Conservation (phyloP, 2,113 vertebrate species). For the Dicaeum eximium region DNA sequence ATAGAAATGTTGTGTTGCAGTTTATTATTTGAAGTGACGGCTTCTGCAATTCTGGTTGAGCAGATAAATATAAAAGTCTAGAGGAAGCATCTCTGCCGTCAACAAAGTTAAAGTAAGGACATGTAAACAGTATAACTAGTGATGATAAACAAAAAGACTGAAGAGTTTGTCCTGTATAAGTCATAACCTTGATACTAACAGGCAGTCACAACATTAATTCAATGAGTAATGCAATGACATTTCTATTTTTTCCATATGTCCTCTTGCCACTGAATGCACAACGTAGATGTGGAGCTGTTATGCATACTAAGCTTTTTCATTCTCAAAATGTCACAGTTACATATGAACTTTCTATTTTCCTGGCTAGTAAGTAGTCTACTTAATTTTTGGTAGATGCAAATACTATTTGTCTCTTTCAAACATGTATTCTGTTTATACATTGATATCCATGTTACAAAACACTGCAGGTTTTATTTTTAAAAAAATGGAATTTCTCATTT, state of each 20-base stretch:
- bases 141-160: not conserved
- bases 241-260: constrained; percentile 17
- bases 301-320: constrained; percentile 1
- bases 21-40: not conserved
- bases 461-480: not conserved
- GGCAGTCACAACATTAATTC: constrained; percentile 6
- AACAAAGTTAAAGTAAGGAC: constrained; percentile 1
- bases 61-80: not conserved
- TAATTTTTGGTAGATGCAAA: not conserved
- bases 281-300: not conserved
- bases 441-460: not conserved
- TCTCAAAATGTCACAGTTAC: constrained; percentile 21
- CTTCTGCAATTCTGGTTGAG: not conserved
- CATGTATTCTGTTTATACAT: not conserved
- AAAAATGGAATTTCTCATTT: not conserved
- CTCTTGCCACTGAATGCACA: not conserved
- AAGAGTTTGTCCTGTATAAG: not conserved
- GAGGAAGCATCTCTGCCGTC: not conserved
- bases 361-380: not conserved
- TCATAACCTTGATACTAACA: constrained; percentile 19
- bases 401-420: not conserved
- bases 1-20: not conserved
- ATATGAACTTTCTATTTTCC: constrained; percentile 6
- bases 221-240: constrained; percentile 39
- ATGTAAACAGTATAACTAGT: not conserved